A percentile compares a stretch with the other conserved stretches of the same genome.
Conservation (phyloP, 1,140 invertebrate species). For the Caenorhabditis inopinata region DNA sequence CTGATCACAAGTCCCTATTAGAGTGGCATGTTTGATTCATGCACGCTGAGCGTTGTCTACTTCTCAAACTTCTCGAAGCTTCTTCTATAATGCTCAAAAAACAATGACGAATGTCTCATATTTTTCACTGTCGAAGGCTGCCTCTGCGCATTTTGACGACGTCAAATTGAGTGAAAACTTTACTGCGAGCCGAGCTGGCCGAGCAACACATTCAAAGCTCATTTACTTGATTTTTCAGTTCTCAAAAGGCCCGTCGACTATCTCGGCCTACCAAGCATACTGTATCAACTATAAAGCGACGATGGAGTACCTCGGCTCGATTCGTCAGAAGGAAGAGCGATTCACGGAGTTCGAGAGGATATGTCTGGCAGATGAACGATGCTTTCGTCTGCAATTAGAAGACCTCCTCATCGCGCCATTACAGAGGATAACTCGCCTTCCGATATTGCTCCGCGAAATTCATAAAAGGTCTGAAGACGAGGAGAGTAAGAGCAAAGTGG, state of each 20-base stretch:
- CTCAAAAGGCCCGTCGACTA: constrained; percentile 63
- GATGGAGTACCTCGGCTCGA: constrained; percentile 61
- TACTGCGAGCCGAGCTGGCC: too few relatives aligned
- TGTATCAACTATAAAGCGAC: constrained; percentile 56
- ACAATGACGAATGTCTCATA: too few relatives aligned
- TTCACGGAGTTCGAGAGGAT: constrained; percentile 62
- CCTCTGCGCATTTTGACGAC: too few relatives aligned
- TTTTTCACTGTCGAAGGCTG: too few relatives aligned
- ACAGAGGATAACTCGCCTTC: constrained; percentile 75
- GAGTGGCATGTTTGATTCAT: too few relatives aligned
- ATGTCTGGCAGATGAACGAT: constrained; percentile 72
- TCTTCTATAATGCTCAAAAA: too few relatives aligned
- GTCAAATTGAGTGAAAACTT: too few relatives aligned
- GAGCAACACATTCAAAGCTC: too few relatives aligned
- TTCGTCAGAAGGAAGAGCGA: constrained; percentile 61
- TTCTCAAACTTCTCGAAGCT: too few relatives aligned
- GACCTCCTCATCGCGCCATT: constrained; percentile 75
- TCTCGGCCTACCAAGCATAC: constrained; percentile 61
- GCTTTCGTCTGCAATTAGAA: constrained; percentile 73
- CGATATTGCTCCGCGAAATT: constrained; percentile 73
- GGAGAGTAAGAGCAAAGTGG: constrained; percentile 70
- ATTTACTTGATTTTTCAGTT: too few relatives aligned
- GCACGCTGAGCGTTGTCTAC: too few relatives aligned
- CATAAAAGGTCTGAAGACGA: constrained; percentile 70
- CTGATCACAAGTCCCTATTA: too few relatives aligned